A percentile compares a stretch with the other conserved stretches of the same genome.
Conservation (phyloP, 2,797 vertebrate species). For the Lophius americanus region DNA sequence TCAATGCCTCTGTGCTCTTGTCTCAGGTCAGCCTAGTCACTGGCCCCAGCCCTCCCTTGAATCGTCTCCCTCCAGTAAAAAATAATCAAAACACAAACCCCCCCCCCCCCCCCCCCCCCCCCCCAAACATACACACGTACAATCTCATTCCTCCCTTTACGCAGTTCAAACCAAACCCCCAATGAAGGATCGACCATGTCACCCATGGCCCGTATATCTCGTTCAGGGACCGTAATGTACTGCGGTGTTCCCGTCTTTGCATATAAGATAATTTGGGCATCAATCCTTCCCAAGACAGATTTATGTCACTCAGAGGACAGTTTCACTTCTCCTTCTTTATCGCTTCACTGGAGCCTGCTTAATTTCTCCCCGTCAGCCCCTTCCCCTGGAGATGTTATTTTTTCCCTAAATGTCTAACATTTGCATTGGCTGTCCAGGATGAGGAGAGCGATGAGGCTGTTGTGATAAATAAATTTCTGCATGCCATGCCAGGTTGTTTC, state of each 20-base stretch:
- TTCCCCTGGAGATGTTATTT: conserved; percentile 96
- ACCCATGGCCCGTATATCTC: conserved; percentile 93
- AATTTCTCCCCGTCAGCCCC: conserved; percentile 98
- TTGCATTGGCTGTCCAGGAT: conserved; percentile 89
- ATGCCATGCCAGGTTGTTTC: conserved; percentile 76
- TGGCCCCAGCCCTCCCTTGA: conserved; percentile 72
- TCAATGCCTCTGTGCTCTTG: conserved; percentile 86
- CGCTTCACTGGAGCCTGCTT: conserved; percentile 99
- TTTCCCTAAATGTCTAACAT: conserved; percentile 96
- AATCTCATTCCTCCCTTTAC: conserved; percentile 68
- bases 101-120: not conserved
- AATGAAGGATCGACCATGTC: conserved; percentile 95
- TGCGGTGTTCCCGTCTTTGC: conserved; percentile 97
- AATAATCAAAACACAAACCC: conserved; percentile 94
- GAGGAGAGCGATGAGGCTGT: conserved; percentile 83
- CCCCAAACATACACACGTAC: not conserved
- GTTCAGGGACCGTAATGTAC: conserved; percentile 92
- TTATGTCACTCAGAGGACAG: conserved; percentile 99
- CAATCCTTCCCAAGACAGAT: conserved; percentile 97
- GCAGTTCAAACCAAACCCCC: conserved; percentile 91
- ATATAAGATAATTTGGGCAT: conserved; percentile 99
- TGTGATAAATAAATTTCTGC: conserved; percentile 88
- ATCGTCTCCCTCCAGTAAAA: conserved; percentile 86
- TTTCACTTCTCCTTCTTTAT: conserved; percentile 99
- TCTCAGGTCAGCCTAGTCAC: conserved; percentile 89